Evolutionary conservation across 2,888 invertebrate species (phyloP), one percentile per base, ranked within the genome.

Genomic region (Crocallis elinguaria): DNA sequence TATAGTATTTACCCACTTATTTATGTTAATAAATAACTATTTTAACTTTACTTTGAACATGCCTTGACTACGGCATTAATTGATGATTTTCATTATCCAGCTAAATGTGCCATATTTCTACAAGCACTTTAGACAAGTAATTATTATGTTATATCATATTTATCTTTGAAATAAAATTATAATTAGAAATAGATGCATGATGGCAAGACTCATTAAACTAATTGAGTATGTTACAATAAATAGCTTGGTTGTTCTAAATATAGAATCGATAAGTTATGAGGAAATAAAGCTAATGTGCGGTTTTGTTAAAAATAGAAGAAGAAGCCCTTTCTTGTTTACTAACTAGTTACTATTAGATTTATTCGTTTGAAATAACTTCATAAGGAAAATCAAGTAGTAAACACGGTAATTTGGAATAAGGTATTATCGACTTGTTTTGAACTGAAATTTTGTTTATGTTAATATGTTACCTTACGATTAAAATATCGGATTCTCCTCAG

Each of bases 281-380:
- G 60, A 56, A 45, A 53, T 48, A 35, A 45, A 21, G 19, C 21
- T 17, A 16, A 27, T 38, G 19, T 46, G 41, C 11, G 36, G 57
- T 45, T 49, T 41, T 17, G 43, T 27, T 61, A 61, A 48, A 58
- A 49, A 58, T 61, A 61, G 52, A 56, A 27, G 16, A 25, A 35
- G 12, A 30, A 23, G 45, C 16, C 9, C 27, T 3, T 11, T 32
- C 17, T 36, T 30, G 29, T 45, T 27, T 13, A 21, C n/a, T 9
- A 21, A 49, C 11, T 42, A 13, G 12, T 8, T 32, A 8, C 11
- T n/a, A n/a, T 17, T 49, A 21, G 19, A 30, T 37, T 32, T 33
- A 39, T 29, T 14, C 3, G 13, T 4, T 21, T 19, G 8, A 39
- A 25, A 35, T 30, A 36, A 13, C 2, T 6, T 19, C 29, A 29